Conservation (phyloP, 2,888 invertebrate species). For the Aproaerema taeniolella region DNA sequence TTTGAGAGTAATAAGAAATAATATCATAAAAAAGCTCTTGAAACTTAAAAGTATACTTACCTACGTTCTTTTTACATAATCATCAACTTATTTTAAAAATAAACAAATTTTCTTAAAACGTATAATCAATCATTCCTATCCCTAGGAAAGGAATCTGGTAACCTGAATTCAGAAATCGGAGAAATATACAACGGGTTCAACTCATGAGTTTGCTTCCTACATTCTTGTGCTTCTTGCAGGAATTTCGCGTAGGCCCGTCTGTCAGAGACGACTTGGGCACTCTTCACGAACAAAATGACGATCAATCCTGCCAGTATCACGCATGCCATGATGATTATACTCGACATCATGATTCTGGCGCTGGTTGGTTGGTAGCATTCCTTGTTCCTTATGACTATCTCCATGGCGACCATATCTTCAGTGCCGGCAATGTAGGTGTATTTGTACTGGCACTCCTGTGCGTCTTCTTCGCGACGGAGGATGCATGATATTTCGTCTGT, state of each 20-base stretch:
- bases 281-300: constrained; percentile 54
- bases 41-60: no score
- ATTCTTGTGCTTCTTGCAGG: constrained; percentile 55
- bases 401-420: constrained; percentile 44
- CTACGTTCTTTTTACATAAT: not conserved
- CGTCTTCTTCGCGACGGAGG: constrained; percentile 41
- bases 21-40: no score
- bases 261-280: constrained; percentile 63
- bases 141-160: constrained; percentile 70
- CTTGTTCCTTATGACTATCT: constrained; percentile 50
- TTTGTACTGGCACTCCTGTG: constrained; percentile 54
- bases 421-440: constrained; percentile 53
- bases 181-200: constrained; percentile 81
- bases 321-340: constrained; percentile 52
- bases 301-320: constrained; percentile 67
- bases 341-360: constrained; percentile 51
- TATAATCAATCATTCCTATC: constrained; percentile 39
- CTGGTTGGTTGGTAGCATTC: constrained; percentile 53
- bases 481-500: constrained; percentile 48
- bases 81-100: not conserved
- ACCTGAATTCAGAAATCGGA: constrained; percentile 73
- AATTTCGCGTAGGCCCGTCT: constrained; percentile 75
- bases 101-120: not conserved
- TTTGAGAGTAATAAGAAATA: not conserved
- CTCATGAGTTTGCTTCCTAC: constrained; percentile 53